These are phyloP conservation scores for Globia sparganii DNA, from an alignment of 2,888 invertebrate species.

Conservation along the genomic window DNA sequence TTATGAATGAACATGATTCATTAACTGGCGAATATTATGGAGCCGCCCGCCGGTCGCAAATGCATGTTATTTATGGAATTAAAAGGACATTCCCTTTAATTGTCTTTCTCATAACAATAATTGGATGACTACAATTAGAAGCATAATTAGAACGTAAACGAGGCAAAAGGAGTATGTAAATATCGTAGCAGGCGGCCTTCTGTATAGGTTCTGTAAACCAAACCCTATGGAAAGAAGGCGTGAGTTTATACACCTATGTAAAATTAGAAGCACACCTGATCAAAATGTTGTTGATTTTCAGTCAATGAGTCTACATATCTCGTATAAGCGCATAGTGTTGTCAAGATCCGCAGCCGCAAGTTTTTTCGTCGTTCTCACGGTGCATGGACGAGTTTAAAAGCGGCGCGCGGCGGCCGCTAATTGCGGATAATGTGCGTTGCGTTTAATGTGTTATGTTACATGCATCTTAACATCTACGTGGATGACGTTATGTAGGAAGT, in stretches of 20 bases:
- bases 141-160: neutral
- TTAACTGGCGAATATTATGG: constrained; percentile 19
- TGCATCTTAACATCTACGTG: constrained; percentile 63
- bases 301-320: neutral
- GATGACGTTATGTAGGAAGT: constrained; percentile 47
- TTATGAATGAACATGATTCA: constrained; percentile 53
- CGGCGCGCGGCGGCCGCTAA: constrained; percentile 62
- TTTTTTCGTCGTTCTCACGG: constrained; percentile 67
- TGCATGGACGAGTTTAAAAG: constrained; percentile 60
- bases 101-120: neutral
- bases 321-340: constrained; percentile 25
- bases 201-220: no score
- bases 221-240: no score
- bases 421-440: constrained; percentile 65
- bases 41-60: constrained; percentile 1
- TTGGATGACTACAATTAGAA: neutral
- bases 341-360: constrained; percentile 43
- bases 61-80: constrained; percentile 14
- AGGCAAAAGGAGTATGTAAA: neutral
- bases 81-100: neutral
- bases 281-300: neutral
- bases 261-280: neutral
- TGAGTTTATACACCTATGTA: no score
- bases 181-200: no score
- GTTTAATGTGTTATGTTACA: constrained; percentile 67